Evolutionary conservation across 2,888 invertebrate genomes (phyloP).

Genomic region (Brachypalpus laphriformis): DNA sequence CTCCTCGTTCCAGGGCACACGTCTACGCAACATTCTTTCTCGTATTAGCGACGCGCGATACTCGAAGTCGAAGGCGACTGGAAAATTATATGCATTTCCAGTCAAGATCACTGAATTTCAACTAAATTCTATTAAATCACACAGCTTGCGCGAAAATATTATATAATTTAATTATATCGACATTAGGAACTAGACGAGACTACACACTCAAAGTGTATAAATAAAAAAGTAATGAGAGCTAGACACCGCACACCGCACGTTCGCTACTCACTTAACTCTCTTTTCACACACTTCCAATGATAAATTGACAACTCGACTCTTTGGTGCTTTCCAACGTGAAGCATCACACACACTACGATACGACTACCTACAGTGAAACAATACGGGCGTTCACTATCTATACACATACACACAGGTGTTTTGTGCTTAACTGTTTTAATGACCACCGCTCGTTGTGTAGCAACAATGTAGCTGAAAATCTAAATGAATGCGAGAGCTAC

Average conservation of each 20-base stretch:
- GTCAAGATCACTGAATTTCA: slow-evolving; percentile 37
- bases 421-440: slow-evolving; percentile 30
- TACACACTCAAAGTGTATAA: slow-evolving; percentile 2
- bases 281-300: slow-evolving; percentile 44
- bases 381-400: slow-evolving; percentile 61
- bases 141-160: slow-evolving; percentile 3
- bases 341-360: neutral
- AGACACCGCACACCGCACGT: slow-evolving; percentile 14
- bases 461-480: slow-evolving; percentile 35
- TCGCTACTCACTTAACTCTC: slow-evolving; percentile 14
- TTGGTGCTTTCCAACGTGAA: slow-evolving; percentile 48
- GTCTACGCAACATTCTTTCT: slow-evolving; percentile 61
- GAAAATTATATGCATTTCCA: slow-evolving; percentile 56
- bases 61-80: slow-evolving; percentile 67
- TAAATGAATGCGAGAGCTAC: neutral
- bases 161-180: slow-evolving; percentile 44
- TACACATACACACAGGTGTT: slow-evolving; percentile 32
- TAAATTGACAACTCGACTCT: slow-evolving; percentile 72
- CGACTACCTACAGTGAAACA: neutral
- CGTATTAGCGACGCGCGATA: slow-evolving; percentile 64
- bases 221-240: slow-evolving; percentile 47
- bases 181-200: slow-evolving; percentile 8
- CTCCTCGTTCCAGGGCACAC: slow-evolving; percentile 52
- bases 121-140: neutral
- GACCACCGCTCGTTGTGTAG: neutral